Conservation (phyloP, 2,888 invertebrate genomes). For the Melinopterus prodromus region DNA sequence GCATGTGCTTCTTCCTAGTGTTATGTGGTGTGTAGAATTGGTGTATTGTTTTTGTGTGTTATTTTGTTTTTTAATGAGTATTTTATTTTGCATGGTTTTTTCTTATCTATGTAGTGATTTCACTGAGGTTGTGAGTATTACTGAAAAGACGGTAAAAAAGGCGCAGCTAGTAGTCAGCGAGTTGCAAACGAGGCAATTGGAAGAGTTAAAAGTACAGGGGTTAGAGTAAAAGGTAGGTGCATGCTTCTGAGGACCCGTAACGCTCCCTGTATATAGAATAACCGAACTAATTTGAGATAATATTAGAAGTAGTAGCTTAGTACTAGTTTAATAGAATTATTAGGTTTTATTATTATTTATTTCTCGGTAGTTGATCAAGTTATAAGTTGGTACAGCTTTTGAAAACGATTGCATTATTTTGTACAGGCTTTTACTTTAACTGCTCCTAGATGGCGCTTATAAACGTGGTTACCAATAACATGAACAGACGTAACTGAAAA, state of each 20-base stretch:
- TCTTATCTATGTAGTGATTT: conserved; percentile 31
- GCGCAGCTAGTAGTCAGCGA: conserved; percentile 33
- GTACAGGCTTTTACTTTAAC: too few species aligned
- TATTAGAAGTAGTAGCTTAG: too few species aligned
- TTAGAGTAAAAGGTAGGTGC: conserved; percentile 22
- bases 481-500: too few species aligned
- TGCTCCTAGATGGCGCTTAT: too few species aligned
- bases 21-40: conserved; percentile 14
- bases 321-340: background rate
- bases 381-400: too few species aligned
- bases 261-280: conserved; percentile 16
- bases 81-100: conserved; percentile 29
- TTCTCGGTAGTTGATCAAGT: too few species aligned
- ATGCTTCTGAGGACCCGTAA: conserved; percentile 9
- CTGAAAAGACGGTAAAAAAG: conserved; percentile 34
- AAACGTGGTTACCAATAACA: too few species aligned
- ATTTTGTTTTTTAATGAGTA: conserved; percentile 14
- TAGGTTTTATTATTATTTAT: too few species aligned
- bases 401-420: too few species aligned
- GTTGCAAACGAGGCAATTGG: conserved; percentile 19
- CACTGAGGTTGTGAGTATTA: conserved; percentile 30
- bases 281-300: background rate
- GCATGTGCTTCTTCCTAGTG: conserved; percentile 20
- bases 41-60: conserved; percentile 15
- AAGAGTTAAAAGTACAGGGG: conserved; percentile 10